Base-by-base conservation (phyloP, 1,140 invertebrate species). In the Oncopodura yosiiana region DNA sequence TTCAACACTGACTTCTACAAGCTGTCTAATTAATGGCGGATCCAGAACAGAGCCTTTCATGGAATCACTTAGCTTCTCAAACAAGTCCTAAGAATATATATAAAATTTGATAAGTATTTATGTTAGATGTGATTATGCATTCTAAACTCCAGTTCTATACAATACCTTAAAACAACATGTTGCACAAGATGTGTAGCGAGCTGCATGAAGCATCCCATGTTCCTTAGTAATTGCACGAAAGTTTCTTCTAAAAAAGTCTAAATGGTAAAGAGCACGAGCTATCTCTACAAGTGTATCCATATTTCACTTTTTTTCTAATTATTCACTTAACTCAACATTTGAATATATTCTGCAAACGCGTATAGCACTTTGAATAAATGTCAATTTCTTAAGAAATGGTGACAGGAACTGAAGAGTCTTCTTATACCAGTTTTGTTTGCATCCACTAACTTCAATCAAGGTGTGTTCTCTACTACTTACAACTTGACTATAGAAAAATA, bases 21-120 rank as follows among this genome's bases (percentile, higher is more conserved):
- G 39, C 16, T 48, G 24, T 3, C 44, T 19, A 21, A 56, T 49
- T 5, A 38, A 24, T 21, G 55, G 55, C 0, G 59, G 59, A 27
- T 61, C 55, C 27, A 56, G 24, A 36, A 52, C 45, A 43, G 38
- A 41, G 26, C 53, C 54, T 14, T 55, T 36, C 59, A 61, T 61
- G 1, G 52, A 36, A 2, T 50, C 14, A 34, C 49, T 57, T 14
- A 61, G 29, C 21, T 56, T 50, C 24, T 53, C 39, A 38, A 61
- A 61, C 19, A 61, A 23, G 27, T 57, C 50, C 59, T 61, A 34
- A 4, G 30, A 45, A 44, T 8, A 3, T 24, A 18, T 42, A 43
- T 21, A 34, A 5, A 8, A 36, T 6, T 21, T 6, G 9, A 48
- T 14, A 48, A 30, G 16, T 18, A 23, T 46, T 30, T 18, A 3